phyloP scores from a whole-genome alignment of 2,888 invertebrate species.

The Acronicta alni region DNA sequence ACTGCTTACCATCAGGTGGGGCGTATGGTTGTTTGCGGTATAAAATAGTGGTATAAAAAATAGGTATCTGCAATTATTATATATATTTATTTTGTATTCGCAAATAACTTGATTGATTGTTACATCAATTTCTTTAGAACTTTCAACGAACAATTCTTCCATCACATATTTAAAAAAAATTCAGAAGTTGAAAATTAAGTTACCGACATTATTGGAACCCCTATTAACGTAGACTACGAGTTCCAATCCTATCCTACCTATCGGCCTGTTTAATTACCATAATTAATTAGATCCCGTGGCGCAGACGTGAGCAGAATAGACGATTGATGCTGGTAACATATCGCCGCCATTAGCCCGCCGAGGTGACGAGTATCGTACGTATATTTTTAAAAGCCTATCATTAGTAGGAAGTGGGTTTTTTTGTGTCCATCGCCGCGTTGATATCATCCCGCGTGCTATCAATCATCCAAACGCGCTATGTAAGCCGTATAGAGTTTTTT shows the following conservation, averaged over 20 bases:
- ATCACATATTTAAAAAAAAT: no score
- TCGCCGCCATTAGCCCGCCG: conserved; percentile 78
- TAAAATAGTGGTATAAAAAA: no score
- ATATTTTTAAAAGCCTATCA: conserved; percentile 81
- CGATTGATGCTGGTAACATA: conserved; percentile 86
- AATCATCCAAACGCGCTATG: conserved; percentile 76
- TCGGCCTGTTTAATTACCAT: conserved; percentile 85
- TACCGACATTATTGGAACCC: conserved; percentile 13
- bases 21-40: no score
- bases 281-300: conserved; percentile 86
- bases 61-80: no score
- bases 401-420: conserved; percentile 81
- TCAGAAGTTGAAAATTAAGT: conserved; percentile 17
- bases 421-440: conserved; percentile 68
- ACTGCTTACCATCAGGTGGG: no score
- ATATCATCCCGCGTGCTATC: conserved; percentile 77
- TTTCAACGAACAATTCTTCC: no score
- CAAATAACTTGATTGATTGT: no score
- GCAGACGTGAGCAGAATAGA: conserved; percentile 85
- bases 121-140: no score
- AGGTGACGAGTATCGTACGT: conserved; percentile 79
- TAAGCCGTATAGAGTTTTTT: conserved; percentile 43
- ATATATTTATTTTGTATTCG: no score
- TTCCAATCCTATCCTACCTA: conserved; percentile 65
- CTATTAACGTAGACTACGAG: conserved; percentile 59